These are phyloP conservation scores for Pseudochirops corinnae DNA, from an alignment of 2,797 vertebrate species.

Conservation along the genomic window DNA sequence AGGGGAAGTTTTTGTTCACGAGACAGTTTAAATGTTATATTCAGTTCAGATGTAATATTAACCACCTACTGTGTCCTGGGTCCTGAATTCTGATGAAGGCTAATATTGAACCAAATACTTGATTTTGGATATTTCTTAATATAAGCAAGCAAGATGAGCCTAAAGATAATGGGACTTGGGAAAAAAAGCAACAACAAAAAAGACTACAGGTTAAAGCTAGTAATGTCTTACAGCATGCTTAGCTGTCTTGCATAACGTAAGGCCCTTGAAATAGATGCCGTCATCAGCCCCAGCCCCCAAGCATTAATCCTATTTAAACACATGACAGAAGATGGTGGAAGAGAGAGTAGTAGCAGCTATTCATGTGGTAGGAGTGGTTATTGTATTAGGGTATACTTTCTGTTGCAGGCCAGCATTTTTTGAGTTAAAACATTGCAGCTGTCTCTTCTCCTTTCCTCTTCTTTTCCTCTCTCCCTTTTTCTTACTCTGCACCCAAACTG, in stretches of 20 bases:
- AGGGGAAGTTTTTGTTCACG: conserved; percentile 46
- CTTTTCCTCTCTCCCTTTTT: conserved; percentile 66
- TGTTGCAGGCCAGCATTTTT: conserved; percentile 84
- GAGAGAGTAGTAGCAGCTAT: conserved; percentile 83
- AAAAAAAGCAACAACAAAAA: conserved; percentile 9
- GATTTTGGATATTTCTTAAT: conserved; percentile 10
- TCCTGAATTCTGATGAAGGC: conserved; percentile 53
- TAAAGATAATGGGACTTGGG: conserved; percentile 57
- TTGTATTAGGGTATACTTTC: conserved; percentile 83
- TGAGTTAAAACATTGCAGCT: conserved; percentile 89
- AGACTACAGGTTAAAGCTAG: conserved; percentile 80
- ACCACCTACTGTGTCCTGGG: background rate
- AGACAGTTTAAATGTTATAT: conserved; percentile 50
- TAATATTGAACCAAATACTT: conserved; percentile 48
- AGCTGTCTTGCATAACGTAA: conserved; percentile 86
- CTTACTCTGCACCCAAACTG: conserved; percentile 61
- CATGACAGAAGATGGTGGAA: conserved; percentile 88
- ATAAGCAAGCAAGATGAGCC: conserved; percentile 42
- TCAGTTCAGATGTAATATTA: background rate
- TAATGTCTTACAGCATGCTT: conserved; percentile 81
- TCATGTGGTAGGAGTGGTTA: conserved; percentile 86
- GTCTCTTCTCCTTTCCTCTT: conserved; percentile 80
- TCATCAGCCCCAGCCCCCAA: conserved; percentile 85
- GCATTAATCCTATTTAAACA: conserved; percentile 84
- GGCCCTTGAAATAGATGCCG: conserved; percentile 90